These are phyloP conservation scores for Leptinotarsa tumamoca DNA, from an alignment of 2,888 invertebrate genomes.

Conservation along the genomic window DNA sequence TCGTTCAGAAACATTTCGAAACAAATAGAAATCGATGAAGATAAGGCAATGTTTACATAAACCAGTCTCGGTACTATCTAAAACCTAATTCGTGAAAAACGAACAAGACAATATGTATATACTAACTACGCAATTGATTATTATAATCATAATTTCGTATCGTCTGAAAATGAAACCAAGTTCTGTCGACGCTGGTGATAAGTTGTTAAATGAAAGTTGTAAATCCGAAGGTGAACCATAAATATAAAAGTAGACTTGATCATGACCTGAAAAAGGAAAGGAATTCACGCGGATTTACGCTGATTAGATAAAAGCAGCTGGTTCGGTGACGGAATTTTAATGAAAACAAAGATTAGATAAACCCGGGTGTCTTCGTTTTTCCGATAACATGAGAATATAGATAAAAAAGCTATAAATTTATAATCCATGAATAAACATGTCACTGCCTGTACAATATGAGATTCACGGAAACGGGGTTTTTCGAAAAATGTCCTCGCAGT, in stretches of 20 bases:
- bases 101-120: neutral
- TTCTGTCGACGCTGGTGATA: neutral
- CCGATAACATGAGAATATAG: slow-evolving; percentile 18
- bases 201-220: slow-evolving; percentile 25
- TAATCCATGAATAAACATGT: neutral
- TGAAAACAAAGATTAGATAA: slow-evolving; percentile 20
- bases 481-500: neutral
- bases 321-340: neutral
- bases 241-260: slow-evolving; percentile 33
- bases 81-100: neutral
- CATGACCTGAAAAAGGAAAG: slow-evolving; percentile 36
- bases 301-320: slow-evolving; percentile 30
- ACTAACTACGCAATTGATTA: neutral
- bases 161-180: neutral
- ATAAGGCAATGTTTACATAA: neutral
- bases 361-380: neutral
- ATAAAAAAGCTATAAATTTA: neutral
- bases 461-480: neutral
- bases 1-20: neutral
- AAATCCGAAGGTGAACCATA: slow-evolving; percentile 26
- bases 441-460: neutral
- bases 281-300: slow-evolving; percentile 23
- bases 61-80: neutral
- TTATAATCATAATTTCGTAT: neutral
- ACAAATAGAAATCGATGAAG: slow-evolving; percentile 2